A percentile compares a stretch with the other conserved stretches of the same genome.
These are phyloP conservation scores for Bambusicola thoracicus DNA, from an alignment of 2,113 vertebrate genomes.

Conservation along the genomic window DNA sequence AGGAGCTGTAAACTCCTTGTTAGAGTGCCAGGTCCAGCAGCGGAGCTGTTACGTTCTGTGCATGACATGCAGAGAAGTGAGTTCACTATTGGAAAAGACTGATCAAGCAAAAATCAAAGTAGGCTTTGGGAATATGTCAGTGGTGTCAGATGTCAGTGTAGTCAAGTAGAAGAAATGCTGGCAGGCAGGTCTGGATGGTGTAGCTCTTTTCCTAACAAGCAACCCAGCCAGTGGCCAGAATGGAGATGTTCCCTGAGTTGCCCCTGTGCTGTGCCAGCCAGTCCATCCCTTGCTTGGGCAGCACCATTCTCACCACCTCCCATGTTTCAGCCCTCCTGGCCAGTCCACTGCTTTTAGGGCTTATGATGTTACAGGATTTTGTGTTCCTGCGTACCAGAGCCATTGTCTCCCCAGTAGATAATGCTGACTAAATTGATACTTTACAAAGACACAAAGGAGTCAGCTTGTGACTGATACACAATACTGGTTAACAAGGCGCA, in stretches of 20 bases:
- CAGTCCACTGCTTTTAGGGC: neutral
- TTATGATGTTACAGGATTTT: neutral
- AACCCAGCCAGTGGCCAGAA: neutral
- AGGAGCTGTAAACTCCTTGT: neutral
- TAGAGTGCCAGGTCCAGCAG: accelerated
- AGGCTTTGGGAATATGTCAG: neutral
- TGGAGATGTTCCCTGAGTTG: accelerated
- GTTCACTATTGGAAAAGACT: neutral
- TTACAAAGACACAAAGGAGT: conserved; percentile 69
- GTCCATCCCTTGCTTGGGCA: neutral
- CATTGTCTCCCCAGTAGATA: conserved; percentile 52
- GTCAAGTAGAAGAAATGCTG: neutral
- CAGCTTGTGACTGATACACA: conserved; percentile 72
- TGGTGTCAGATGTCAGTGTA: neutral
- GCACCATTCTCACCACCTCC: neutral
- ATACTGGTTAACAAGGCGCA: conserved; percentile 52
- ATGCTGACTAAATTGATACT: conserved; percentile 67
- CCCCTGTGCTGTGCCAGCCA: accelerated
- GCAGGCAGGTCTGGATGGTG: neutral
- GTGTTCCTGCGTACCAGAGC: conserved; percentile 12
- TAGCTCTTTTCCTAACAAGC: neutral
- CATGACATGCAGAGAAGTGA: neutral
- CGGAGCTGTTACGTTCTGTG: neutral
- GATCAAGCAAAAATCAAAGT: neutral
- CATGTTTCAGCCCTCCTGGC: neutral